Conservation (phyloP, 2,113 vertebrate genomes). For the Patagioenas fasciata region DNA sequence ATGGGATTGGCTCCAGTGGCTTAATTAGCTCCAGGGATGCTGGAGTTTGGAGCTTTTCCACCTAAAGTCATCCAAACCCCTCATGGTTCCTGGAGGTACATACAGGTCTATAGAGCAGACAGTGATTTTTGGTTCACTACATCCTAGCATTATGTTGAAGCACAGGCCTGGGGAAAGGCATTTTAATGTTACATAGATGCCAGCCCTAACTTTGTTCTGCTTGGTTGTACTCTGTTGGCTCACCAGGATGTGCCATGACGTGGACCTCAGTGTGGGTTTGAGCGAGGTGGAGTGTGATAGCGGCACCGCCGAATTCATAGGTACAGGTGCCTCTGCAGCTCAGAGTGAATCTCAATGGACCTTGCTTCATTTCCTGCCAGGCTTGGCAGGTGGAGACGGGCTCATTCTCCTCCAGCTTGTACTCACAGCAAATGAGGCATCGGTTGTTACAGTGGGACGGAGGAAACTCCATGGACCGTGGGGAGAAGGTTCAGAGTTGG, state of each 20-base stretch:
- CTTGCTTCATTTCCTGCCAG: not conserved
- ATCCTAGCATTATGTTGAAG: rapidly evolving
- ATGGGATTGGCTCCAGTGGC: not conserved
- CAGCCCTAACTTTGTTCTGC: not conserved
- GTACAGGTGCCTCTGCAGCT: not conserved
- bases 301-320: not conserved
- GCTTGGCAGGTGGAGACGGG: not conserved
- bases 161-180: not conserved
- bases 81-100: not conserved
- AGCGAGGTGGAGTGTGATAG: not conserved
- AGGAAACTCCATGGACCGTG: not conserved
- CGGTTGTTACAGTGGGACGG: not conserved
- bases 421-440: not conserved
- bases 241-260: rapidly evolving
- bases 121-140: not conserved
- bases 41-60: not conserved
- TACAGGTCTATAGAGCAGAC: not conserved
- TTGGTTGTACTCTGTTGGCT: not conserved
- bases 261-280: not conserved
- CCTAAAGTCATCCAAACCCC: not conserved
- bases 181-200: not conserved
- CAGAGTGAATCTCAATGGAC: not conserved
- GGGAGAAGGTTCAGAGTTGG: not conserved
- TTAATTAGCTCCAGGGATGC: not conserved
- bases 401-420: not conserved